Percentiles rank a stretch among this genome's conserved stretches.
phyloP scores from a whole-genome alignment of 1,140 invertebrate species.

The Pachyrhynchus sulphureomaculatus region DNA sequence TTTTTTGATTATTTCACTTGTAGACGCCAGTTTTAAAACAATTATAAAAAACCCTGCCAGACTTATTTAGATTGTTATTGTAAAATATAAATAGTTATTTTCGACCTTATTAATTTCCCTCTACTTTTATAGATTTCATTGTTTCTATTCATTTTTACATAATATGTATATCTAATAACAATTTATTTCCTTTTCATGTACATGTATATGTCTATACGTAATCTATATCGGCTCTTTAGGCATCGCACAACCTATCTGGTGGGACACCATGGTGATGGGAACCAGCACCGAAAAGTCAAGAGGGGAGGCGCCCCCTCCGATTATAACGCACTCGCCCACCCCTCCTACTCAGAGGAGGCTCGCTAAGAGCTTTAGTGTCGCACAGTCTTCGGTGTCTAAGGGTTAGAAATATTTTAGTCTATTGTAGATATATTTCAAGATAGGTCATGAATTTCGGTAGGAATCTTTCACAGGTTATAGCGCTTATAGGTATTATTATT shows the following conservation, averaged over 20 bases:
- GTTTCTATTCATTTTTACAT: no score
- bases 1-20: no score
- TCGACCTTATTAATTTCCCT: no score
- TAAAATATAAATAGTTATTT: no score
- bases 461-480: no score
- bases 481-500: no score
- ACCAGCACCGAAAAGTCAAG: slow-evolving; percentile 48
- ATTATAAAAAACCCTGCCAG: no score
- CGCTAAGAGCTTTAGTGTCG: slow-evolving; percentile 86
- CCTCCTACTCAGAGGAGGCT: slow-evolving; percentile 79
- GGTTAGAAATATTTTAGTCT: slow-evolving; percentile 37
- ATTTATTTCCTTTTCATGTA: neutral
- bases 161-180: no score
- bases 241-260: slow-evolving; percentile 47
- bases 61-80: no score
- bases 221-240: slow-evolving; percentile 31
- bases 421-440: neutral
- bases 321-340: slow-evolving; percentile 63
- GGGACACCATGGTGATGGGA: slow-evolving; percentile 48
- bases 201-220: neutral
- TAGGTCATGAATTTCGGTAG: no score
- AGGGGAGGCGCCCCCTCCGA: slow-evolving; percentile 32
- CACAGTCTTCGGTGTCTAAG: slow-evolving; percentile 61
- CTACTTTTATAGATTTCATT: no score
- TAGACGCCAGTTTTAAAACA: no score